These are phyloP conservation scores for Athalia rosae DNA, from an alignment of 2,888 invertebrate species.

Conservation along the genomic window DNA sequence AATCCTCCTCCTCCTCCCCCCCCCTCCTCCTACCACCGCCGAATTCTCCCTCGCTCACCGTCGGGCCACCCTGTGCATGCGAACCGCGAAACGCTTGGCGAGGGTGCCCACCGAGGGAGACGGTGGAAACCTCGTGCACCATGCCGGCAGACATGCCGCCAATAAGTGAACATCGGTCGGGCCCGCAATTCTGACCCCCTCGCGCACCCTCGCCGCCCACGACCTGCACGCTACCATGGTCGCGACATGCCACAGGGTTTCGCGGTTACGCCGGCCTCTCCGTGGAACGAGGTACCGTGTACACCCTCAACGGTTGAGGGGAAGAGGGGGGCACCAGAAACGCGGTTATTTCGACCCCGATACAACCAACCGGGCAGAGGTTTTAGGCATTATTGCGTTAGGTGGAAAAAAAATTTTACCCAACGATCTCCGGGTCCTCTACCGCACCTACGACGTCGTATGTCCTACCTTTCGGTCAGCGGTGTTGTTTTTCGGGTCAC, in stretches of 20 bases:
- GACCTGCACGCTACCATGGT: conserved; percentile 49
- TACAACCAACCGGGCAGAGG: neutral
- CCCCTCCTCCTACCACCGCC: neutral
- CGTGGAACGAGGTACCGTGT: conserved; percentile 15
- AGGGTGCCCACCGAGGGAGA: conserved; percentile 39
- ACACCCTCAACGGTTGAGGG: too few species aligned
- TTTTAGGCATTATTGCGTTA: neutral
- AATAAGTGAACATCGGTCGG: conserved; percentile 73
- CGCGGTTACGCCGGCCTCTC: conserved; percentile 18
- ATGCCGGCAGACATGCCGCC: conserved; percentile 72
- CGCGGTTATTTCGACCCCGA: conserved; percentile 6
- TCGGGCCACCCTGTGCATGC: conserved; percentile 28
- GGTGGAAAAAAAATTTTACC: conserved; percentile 7
- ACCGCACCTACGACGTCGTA: too few species aligned
- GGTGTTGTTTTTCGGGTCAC: neutral
- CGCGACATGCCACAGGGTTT: conserved; percentile 43
- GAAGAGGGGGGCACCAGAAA: neutral
- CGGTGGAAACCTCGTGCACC: conserved; percentile 58
- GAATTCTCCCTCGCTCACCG: neutral
- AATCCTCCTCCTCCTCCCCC: neutral
- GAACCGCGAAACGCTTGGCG: conserved; percentile 21
- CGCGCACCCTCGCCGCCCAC: conserved; percentile 52
- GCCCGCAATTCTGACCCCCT: conserved; percentile 53
- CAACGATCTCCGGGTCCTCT: too few species aligned
- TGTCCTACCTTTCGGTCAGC: too few species aligned